Percentiles rank a stretch among this genome's conserved stretches.
Evolutionary conservation across 1,140 invertebrate species (phyloP).

Genomic region (Prorops nasuta): DNA sequence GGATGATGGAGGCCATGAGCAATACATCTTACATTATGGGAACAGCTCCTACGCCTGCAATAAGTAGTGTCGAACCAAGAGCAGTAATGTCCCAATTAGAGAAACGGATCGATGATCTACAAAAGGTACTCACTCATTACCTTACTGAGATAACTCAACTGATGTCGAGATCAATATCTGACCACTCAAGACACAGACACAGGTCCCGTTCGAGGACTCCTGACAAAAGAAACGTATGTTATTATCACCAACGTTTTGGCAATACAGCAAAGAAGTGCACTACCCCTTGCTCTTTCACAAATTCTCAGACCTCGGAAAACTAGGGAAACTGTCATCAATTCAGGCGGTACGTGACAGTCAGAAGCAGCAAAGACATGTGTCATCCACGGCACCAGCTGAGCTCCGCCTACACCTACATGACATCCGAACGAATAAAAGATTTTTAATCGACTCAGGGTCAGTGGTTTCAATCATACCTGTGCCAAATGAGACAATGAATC

Average conservation of each 20-base stretch:
- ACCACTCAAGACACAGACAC: background rate
- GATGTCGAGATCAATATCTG: background rate
- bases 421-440: background rate
- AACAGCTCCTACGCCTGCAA: background rate
- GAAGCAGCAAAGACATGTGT: background rate
- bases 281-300: constrained; percentile 3
- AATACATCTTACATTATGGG: background rate
- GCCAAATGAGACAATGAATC: background rate
- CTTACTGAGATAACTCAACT: background rate
- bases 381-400: too few relatives aligned
- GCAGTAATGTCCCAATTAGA: background rate
- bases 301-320: constrained; percentile 1
- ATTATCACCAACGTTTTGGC: constrained; percentile 7
- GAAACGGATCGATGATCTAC: background rate
- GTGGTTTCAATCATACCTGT: constrained; percentile 8
- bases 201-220: background rate
- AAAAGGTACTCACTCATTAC: too few relatives aligned
- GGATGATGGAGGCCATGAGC: background rate
- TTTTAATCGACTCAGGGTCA: constrained; percentile 14
- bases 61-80: background rate
- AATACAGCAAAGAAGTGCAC: constrained; percentile 9
- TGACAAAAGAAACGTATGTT: background rate
- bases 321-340: constrained; percentile 8
- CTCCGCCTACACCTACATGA: constrained; percentile 4
- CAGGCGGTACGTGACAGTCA: constrained; percentile 4